Conservation (phyloP, 2,797 vertebrate species). For the Sciurus vulgaris region DNA sequence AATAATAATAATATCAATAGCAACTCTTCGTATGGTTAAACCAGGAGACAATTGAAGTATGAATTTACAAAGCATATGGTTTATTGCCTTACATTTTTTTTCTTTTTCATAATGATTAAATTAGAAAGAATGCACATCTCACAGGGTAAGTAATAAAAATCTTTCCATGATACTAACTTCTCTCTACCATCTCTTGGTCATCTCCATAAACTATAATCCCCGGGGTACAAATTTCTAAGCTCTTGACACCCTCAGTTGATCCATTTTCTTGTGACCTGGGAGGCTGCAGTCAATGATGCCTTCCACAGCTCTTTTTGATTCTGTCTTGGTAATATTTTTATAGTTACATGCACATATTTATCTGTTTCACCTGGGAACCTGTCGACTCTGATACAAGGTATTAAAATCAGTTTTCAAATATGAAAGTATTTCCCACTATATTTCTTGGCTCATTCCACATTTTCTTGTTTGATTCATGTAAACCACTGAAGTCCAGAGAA, state of each 20-base stretch:
- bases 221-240: not conserved
- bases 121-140: not conserved
- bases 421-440: not conserved
- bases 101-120: not conserved
- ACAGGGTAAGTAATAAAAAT: not conserved
- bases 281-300: not conserved
- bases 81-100: not conserved
- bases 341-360: not conserved
- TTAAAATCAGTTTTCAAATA: not conserved
- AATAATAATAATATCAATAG: not conserved
- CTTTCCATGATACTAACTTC: not conserved
- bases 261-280: not conserved
- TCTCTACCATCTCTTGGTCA: not conserved
- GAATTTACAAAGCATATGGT: not conserved
- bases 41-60: not conserved
- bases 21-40: not conserved
- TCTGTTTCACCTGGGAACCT: not conserved
- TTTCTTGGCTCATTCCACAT: slow-evolving; percentile 28
- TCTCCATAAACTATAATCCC: not conserved
- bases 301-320: not conserved
- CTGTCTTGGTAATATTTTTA: not conserved
- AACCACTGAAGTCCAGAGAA: not conserved
- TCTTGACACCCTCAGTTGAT: not conserved
- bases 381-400: not conserved
- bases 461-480: not conserved